Conservation (phyloP, 1,140 invertebrate genomes). For the Drosophila burlai region DNA sequence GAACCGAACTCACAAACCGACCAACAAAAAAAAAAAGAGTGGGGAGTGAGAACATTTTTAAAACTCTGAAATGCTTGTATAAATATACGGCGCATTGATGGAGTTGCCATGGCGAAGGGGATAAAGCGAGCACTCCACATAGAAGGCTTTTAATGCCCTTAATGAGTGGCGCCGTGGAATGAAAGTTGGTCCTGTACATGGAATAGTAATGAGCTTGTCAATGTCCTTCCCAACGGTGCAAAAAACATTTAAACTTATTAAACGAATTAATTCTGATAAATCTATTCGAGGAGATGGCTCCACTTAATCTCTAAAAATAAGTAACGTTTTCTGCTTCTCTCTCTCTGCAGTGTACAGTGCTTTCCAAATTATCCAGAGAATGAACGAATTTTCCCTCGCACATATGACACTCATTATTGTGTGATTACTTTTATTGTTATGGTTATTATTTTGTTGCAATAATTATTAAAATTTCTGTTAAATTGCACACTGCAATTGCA, state of each 20-base stretch:
- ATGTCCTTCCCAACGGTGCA: constrained; percentile 12
- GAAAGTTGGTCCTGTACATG: constrained; percentile 36
- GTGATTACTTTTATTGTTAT: constrained; percentile 76
- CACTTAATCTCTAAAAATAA: background rate
- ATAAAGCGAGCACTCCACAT: constrained; percentile 56
- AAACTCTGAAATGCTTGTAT: constrained; percentile 58
- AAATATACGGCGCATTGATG: constrained; percentile 74
- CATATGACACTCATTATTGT: constrained; percentile 75
- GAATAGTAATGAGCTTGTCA: constrained; percentile 54
- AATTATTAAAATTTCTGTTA: constrained; percentile 73
- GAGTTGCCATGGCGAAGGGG: constrained; percentile 63
- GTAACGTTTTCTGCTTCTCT: background rate
- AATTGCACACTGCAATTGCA: constrained; percentile 6
- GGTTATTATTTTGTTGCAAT: constrained; percentile 63
- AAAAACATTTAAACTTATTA: constrained; percentile 38
- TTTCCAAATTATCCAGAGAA: background rate
- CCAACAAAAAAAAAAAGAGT: constrained; percentile 8
- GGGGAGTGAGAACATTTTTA: constrained; percentile 33
- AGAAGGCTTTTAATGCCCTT: constrained; percentile 77
- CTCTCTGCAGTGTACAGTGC: background rate
- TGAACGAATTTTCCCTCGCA: constrained; percentile 9
- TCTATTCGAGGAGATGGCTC: background rate
- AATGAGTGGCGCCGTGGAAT: constrained; percentile 64
- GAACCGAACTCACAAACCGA: constrained; percentile 12
- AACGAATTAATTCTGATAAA: constrained; percentile 38